phyloP scores from a whole-genome alignment of 2,888 invertebrate species.

The Troides oblongomaculatus region DNA sequence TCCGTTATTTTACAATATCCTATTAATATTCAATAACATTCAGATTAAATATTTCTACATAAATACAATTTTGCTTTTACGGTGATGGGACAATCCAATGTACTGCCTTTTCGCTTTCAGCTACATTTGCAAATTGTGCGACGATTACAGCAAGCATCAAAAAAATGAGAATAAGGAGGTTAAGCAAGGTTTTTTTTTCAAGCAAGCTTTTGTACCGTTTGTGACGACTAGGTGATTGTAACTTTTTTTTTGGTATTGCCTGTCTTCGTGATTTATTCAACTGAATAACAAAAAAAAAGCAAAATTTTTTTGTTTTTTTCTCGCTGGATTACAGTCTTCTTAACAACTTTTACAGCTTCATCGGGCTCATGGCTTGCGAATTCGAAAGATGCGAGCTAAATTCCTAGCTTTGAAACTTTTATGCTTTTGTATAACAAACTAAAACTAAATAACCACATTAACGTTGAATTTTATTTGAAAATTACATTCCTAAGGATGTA shows the following conservation, averaged over 20 bases:
- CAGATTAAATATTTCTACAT: background rate
- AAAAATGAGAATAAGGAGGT: background rate
- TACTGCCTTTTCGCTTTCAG: conserved; percentile 3
- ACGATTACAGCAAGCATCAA: background rate
- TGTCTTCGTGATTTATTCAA: background rate
- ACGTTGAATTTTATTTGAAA: too few species aligned
- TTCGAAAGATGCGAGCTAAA: too few species aligned
- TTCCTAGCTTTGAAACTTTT: too few species aligned
- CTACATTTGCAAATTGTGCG: conserved; percentile 1
- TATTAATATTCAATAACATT: background rate
- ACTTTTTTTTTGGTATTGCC: background rate
- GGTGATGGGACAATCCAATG: background rate
- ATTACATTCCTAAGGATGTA: too few species aligned
- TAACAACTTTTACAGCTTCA: too few species aligned
- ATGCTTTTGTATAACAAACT: too few species aligned
- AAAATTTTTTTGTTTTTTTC: too few species aligned
- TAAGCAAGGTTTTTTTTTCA: background rate
- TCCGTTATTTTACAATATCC: background rate
- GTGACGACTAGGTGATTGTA: background rate
- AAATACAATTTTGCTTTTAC: background rate
- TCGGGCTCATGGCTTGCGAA: too few species aligned
- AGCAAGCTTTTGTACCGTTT: background rate
- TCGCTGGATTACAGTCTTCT: too few species aligned
- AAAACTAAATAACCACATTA: too few species aligned
- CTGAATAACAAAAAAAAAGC: background rate